phyloP scores from a whole-genome alignment of 2,888 invertebrate genomes.

The Sesia apiformis region DNA sequence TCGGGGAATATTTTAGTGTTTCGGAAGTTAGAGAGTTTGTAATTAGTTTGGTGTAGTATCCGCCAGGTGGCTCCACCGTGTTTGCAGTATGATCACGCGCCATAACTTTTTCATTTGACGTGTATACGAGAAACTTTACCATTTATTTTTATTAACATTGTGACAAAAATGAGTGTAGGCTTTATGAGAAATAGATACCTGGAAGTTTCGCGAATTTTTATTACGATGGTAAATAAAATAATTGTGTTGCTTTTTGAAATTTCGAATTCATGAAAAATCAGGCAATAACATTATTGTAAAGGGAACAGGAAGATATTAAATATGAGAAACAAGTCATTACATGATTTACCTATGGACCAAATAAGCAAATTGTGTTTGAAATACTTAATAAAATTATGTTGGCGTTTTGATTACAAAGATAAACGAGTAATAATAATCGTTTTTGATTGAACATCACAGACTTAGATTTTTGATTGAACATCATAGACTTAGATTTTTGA shows the following conservation, averaged over 20 bases:
- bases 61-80: constrained; percentile 54
- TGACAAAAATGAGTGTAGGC: constrained; percentile 68
- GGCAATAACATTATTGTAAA: background rate
- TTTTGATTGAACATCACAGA: too few relatives aligned
- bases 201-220: background rate
- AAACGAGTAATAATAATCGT: too few relatives aligned
- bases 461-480: too few relatives aligned
- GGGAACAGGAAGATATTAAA: background rate
- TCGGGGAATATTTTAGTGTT: constrained; percentile 71
- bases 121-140: constrained; percentile 64
- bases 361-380: too few relatives aligned
- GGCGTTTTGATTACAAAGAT: too few relatives aligned
- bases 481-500: too few relatives aligned
- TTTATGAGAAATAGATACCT: constrained; percentile 62
- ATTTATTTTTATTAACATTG: constrained; percentile 73
- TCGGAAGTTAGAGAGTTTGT: constrained; percentile 65
- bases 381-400: too few relatives aligned
- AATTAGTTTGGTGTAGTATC: constrained; percentile 60
- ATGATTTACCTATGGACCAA: too few relatives aligned
- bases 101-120: constrained; percentile 74
- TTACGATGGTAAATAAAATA: background rate
- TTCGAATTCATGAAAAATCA: background rate
- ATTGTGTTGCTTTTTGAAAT: background rate
- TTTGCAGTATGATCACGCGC: constrained; percentile 70
- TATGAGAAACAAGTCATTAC: too few relatives aligned